phyloP scores from a whole-genome alignment of 2,113 vertebrate genomes.

The Otus sunia region DNA sequence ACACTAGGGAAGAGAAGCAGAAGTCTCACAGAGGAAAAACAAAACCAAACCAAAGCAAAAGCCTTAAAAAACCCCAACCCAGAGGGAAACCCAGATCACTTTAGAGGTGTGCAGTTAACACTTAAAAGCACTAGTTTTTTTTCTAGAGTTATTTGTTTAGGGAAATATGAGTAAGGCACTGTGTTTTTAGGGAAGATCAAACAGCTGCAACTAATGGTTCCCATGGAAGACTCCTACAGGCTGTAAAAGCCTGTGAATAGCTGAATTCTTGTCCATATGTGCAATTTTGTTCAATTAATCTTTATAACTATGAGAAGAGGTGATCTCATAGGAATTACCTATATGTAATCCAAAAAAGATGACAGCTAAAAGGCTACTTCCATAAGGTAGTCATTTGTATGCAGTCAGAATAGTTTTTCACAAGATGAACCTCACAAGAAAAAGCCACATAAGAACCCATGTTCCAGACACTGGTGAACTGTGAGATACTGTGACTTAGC shows the following conservation, averaged over 20 bases:
- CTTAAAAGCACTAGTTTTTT: slow-evolving; percentile 20
- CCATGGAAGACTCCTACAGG: slow-evolving; percentile 35
- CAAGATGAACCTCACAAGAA: background rate
- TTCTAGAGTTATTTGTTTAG: slow-evolving; percentile 22
- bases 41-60: background rate
- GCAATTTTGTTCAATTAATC: background rate
- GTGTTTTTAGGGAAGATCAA: slow-evolving; percentile 58
- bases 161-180: slow-evolving; percentile 15
- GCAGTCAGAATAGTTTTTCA: background rate
- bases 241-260: background rate
- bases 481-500: background rate
- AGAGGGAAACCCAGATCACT: background rate
- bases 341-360: background rate
- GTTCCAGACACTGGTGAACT: background rate
- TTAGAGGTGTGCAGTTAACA: background rate
- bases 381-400: background rate
- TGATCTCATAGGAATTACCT: background rate
- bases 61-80: background rate
- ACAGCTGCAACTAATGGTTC: slow-evolving; percentile 29
- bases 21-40: background rate
- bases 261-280: background rate
- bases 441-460: background rate
- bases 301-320: background rate
- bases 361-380: background rate
- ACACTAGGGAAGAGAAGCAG: background rate